Conservation (phyloP, 2,888 invertebrate species). For the Torymus texanus region DNA sequence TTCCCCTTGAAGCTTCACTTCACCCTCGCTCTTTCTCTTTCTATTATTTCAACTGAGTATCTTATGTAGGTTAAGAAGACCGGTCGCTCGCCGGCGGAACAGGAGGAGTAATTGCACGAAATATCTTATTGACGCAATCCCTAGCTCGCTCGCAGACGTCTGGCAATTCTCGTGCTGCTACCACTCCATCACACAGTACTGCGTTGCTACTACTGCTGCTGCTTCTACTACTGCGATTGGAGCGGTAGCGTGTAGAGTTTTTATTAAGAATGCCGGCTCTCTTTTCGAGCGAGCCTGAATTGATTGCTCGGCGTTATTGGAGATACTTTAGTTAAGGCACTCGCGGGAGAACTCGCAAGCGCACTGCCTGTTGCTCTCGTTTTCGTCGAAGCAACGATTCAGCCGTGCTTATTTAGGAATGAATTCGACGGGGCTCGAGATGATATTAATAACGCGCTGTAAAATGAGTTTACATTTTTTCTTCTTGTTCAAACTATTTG, state of each 20-base stretch:
- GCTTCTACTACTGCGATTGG: neutral
- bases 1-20: no score
- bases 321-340: conserved; percentile 35
- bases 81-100: neutral
- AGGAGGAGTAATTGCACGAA: conserved; percentile 50
- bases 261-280: conserved; percentile 32
- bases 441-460: no score
- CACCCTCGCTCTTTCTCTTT: neutral
- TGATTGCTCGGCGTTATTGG: conserved; percentile 43
- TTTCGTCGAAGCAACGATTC: neutral
- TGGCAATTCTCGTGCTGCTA: neutral
- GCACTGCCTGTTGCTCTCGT: conserved; percentile 24
- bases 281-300: conserved; percentile 12
- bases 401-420: neutral
- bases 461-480: no score
- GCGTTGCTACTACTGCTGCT: no score
- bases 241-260: conserved; percentile 6
- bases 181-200: neutral
- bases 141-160: conserved; percentile 28
- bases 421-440: neutral
- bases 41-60: conserved; percentile 49
- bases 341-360: neutral
- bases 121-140: conserved; percentile 54
- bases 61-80: conserved; percentile 50
- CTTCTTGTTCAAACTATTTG: no score